These are phyloP conservation scores for Alaudala cheleensis DNA, from an alignment of 2,113 vertebrate genomes.

Conservation along the genomic window DNA sequence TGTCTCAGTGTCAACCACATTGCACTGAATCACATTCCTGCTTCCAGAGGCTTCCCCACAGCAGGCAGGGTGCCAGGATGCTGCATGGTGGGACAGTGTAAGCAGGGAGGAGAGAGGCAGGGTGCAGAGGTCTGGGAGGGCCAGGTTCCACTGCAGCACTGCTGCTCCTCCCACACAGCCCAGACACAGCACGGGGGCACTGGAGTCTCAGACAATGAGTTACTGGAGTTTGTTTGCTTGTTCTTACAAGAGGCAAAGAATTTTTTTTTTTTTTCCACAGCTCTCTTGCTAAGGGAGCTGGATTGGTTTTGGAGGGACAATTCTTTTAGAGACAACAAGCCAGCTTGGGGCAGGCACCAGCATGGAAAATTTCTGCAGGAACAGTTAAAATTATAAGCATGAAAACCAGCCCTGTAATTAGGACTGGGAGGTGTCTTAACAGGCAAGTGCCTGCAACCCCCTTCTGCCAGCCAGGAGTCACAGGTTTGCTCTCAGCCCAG, in stretches of 20 bases:
- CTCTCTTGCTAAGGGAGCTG: not conserved
- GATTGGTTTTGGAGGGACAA: not conserved
- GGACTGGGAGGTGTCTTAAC: not conserved
- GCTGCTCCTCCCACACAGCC: accelerated
- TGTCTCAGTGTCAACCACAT: not conserved
- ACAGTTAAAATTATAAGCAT: not conserved
- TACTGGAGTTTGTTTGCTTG: not conserved
- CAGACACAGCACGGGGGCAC: not conserved
- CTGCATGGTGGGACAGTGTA: not conserved
- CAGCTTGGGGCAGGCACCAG: not conserved
- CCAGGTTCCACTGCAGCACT: not conserved
- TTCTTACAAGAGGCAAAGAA: not conserved
- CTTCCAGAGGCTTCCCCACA: not conserved
- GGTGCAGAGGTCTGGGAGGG: accelerated
- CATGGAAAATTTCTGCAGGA: not conserved
- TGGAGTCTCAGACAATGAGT: not conserved
- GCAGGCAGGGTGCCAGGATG: not conserved
- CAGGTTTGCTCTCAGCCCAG: not conserved
- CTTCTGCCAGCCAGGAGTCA: not conserved
- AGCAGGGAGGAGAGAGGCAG: not conserved
- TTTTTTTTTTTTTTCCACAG: not conserved
- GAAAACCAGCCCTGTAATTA: constrained; percentile 40
- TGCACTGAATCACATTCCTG: not conserved
- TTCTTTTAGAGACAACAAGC: not conserved
- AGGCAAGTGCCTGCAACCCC: constrained; percentile 1